Conservation (phyloP, 2,888 invertebrate species). For the Deilephila porcellus region DNA sequence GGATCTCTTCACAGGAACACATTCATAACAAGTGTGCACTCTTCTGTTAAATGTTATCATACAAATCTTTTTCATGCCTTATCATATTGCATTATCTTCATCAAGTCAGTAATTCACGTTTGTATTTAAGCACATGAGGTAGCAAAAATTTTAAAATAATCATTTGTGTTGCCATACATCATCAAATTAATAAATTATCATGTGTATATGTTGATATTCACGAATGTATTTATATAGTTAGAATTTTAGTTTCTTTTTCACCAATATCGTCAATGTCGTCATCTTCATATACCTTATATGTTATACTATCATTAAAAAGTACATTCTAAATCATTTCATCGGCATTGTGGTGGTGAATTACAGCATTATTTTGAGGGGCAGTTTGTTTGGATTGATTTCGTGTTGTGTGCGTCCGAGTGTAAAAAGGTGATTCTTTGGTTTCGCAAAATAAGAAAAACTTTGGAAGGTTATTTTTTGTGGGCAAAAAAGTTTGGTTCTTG, state of each 20-base stretch:
- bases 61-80: too few species aligned
- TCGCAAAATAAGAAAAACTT: not conserved
- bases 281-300: too few species aligned
- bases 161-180: too few species aligned
- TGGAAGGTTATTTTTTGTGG: constrained; percentile 16
- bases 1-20: not conserved
- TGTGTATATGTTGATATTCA: too few species aligned
- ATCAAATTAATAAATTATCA: too few species aligned
- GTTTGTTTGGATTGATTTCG: not conserved
- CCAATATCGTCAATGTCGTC: too few species aligned
- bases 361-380: not conserved
- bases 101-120: not conserved
- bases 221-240: too few species aligned
- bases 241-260: too few species aligned
- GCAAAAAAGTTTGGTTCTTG: not conserved
- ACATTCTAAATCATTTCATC: not conserved
- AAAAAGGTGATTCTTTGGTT: not conserved
- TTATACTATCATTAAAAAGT: not conserved
- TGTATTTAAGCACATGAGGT: not conserved
- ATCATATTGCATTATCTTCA: not conserved
- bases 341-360: not conserved
- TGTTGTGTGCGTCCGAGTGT: constrained; percentile 10
- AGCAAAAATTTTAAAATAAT: not conserved
- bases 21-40: not conserved
- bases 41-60: not conserved